phyloP scores from a whole-genome alignment of 2,888 invertebrate species.

The Pycnomerus fuliginosus region DNA sequence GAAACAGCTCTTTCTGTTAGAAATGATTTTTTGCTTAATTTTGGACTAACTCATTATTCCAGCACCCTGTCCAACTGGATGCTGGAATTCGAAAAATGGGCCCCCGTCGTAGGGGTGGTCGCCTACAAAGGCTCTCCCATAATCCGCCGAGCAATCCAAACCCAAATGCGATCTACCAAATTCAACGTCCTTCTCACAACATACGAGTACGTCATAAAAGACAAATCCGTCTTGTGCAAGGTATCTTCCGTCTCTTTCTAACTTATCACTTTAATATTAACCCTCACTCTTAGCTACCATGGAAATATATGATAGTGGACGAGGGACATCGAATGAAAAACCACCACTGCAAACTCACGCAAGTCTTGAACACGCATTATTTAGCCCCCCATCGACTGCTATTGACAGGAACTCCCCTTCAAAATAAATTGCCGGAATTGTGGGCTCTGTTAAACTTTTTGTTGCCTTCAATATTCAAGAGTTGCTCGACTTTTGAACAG shows the following conservation, averaged over 20 bases:
- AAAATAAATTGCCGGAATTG: constrained; percentile 96
- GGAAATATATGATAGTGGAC: constrained; percentile 99
- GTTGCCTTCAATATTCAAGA: constrained; percentile 97
- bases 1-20: too few relatives aligned
- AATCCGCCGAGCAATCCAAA: constrained; percentile 77
- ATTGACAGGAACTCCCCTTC: constrained; percentile 94
- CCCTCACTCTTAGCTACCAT: too few relatives aligned
- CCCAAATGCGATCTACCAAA: constrained; percentile 87
- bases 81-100: constrained; percentile 98
- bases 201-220: constrained; percentile 99
- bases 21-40: too few relatives aligned
- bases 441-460: constrained; percentile 98
- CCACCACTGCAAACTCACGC: constrained; percentile 98
- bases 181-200: constrained; percentile 99
- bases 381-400: constrained; percentile 92
- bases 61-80: constrained; percentile 98
- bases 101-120: constrained; percentile 87
- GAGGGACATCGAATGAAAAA: constrained; percentile 99
- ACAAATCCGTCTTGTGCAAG: constrained; percentile 94
- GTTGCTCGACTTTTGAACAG: constrained; percentile 97
- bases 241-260: too few relatives aligned
- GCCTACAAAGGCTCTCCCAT: constrained; percentile 93
- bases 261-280: too few relatives aligned
- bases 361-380: constrained; percentile 97
- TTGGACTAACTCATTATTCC: too few relatives aligned